A percentile compares a stretch with the other conserved stretches of the same genome.
Conservation (phyloP, 2,113 vertebrate species). For the Chaetodon auriga region DNA sequence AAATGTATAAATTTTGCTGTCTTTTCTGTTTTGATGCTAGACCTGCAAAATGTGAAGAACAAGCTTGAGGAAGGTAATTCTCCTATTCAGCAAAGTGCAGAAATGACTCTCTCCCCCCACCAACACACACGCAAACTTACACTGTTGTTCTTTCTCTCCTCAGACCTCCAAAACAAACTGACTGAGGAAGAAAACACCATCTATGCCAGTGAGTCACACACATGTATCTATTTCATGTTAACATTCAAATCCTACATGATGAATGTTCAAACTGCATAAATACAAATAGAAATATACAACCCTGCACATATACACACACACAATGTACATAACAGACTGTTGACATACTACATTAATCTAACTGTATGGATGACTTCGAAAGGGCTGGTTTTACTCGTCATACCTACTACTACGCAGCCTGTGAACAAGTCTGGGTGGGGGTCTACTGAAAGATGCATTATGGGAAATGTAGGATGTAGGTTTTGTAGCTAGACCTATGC, state of each 20-base stretch:
- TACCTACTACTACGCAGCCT: neutral
- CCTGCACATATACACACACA: neutral
- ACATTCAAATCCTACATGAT: neutral
- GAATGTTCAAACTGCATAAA: neutral
- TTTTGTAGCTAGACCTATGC: neutral
- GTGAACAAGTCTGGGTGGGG: no score
- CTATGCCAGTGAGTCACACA: slow-evolving; percentile 38
- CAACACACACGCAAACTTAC: neutral
- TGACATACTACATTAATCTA: neutral
- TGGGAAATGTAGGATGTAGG: neutral
- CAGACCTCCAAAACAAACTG: slow-evolving; percentile 15
- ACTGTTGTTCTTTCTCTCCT: neutral
- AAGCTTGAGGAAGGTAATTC: slow-evolving; percentile 17
- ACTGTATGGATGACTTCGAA: neutral
- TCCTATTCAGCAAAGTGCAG: no score
- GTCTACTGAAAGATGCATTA: neutral
- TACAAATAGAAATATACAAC: neutral
- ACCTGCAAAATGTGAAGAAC: no score
- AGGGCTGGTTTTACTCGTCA: neutral
- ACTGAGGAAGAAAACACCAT: neutral
- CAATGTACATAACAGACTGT: neutral
- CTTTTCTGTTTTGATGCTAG: no score
- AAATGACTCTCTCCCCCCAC: no score
- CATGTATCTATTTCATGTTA: neutral
- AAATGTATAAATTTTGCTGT: neutral